Conservation (phyloP, 1,140 invertebrate genomes). For the Megathymus violae region DNA sequence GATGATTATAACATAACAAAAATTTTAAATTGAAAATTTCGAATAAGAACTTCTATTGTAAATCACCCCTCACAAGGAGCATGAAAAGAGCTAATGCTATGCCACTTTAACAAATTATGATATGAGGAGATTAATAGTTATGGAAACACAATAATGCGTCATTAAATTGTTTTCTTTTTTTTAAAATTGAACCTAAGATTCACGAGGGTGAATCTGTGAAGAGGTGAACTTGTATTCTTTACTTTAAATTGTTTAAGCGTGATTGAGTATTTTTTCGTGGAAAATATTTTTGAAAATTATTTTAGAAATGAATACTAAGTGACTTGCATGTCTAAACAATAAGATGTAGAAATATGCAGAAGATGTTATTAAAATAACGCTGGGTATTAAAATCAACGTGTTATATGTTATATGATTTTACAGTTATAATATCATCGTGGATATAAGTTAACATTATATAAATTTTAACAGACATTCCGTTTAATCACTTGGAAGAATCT, state of each 20-base stretch:
- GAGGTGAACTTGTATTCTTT: not conserved
- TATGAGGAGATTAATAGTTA: conserved; percentile 22
- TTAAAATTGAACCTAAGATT: not conserved
- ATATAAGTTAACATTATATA: too few species aligned
- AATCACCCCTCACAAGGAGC: not conserved
- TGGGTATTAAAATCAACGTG: too few species aligned
- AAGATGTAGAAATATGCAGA: too few species aligned
- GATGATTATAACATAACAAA: conserved; percentile 3
- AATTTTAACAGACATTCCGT: too few species aligned
- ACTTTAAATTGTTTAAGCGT: conserved; percentile 16
- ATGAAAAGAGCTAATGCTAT: not conserved
- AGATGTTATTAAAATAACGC: too few species aligned
- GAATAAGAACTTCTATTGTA: conserved; percentile 2
- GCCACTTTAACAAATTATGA: conserved; percentile 6
- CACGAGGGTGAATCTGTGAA: conserved; percentile 14
- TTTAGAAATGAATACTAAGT: too few species aligned
- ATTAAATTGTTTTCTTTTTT: conserved; percentile 8
- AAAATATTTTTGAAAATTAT: not conserved
- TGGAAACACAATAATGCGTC: conserved; percentile 1
- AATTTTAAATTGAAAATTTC: not conserved
- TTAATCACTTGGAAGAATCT: too few species aligned
- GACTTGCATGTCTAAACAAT: too few species aligned
- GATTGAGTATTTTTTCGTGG: conserved; percentile 24
- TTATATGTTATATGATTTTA: too few species aligned
- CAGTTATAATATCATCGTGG: too few species aligned